Percentiles rank a stretch among this genome's conserved stretches.
These are phyloP conservation scores for Epizoanthus stellaris DNA, from an alignment of 92 coral and sea anemone genomes.

Conservation along the genomic window DNA sequence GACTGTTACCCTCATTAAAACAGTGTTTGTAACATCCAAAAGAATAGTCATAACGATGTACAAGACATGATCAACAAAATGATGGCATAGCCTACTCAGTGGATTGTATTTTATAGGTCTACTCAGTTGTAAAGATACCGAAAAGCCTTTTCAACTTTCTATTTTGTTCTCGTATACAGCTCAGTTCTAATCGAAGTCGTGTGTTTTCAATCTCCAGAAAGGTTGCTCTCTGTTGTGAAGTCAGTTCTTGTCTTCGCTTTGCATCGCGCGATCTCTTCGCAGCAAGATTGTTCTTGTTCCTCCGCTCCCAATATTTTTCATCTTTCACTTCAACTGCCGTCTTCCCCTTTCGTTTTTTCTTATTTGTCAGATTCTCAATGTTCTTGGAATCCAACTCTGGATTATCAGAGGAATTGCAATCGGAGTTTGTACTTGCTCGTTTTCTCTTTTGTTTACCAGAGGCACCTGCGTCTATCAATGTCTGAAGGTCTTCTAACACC, in stretches of 20 bases:
- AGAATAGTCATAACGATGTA: too few species aligned
- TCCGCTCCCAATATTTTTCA: constrained; percentile 24
- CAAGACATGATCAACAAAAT: too few species aligned
- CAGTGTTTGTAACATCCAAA: too few species aligned
- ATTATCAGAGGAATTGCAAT: too few species aligned
- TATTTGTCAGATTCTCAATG: background rate
- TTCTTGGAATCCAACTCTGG: constrained; percentile 1
- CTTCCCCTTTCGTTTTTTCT: constrained; percentile 6
- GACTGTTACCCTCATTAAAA: too few species aligned
- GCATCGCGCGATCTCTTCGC: constrained; percentile 34
- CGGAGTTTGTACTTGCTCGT: too few species aligned
- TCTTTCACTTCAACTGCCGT: constrained; percentile 24
- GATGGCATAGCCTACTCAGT: too few species aligned
- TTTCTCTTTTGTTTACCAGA: too few species aligned
- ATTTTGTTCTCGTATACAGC: constrained; percentile 38
- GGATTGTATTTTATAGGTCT: too few species aligned
- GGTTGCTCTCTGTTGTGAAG: constrained; percentile 19
- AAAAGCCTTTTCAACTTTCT: constrained; percentile 16
- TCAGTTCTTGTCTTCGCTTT: constrained; percentile 15
- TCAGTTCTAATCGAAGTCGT: constrained; percentile 13
- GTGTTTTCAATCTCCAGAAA: constrained; percentile 41
- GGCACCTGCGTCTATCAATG: too few species aligned
- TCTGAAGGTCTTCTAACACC: too few species aligned
- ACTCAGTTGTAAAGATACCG: constrained; percentile 2
- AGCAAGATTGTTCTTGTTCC: constrained; percentile 40